Evolutionary conservation across 2,797 vertebrate genomes (phyloP).

Genomic region (Danio choprae): DNA sequence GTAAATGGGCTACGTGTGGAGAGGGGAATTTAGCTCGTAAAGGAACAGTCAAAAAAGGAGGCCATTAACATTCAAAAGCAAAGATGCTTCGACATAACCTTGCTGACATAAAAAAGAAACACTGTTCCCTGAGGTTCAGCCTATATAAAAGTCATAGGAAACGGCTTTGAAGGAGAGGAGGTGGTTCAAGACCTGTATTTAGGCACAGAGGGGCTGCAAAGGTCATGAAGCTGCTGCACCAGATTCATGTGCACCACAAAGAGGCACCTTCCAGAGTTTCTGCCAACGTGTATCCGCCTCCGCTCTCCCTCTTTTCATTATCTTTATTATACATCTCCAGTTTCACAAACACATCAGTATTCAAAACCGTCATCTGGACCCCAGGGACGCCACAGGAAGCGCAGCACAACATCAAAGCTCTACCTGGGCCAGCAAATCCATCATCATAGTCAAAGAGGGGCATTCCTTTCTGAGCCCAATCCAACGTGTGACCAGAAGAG

Average conservation of each 20-base stretch:
- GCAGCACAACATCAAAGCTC: slow-evolving; percentile 32
- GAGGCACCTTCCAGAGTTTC: background rate
- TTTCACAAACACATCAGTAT: slow-evolving; percentile 44
- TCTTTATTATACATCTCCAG: slow-evolving; percentile 32
- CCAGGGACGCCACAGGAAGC: slow-evolving; percentile 20
- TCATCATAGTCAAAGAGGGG: slow-evolving; percentile 41
- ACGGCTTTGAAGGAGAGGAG: slow-evolving; percentile 40
- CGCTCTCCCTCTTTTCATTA: slow-evolving; percentile 16
- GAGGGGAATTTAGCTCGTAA: slow-evolving; percentile 43
- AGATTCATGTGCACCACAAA: slow-evolving; percentile 3
- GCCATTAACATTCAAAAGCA: slow-evolving; percentile 52
- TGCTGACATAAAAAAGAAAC: slow-evolving; percentile 25
- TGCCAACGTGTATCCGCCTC: background rate
- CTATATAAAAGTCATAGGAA: slow-evolving; percentile 25
- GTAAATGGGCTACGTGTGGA: slow-evolving; percentile 41
- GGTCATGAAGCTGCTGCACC: background rate
- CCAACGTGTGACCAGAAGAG: slow-evolving; percentile 22
- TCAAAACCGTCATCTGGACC: slow-evolving; percentile 25
- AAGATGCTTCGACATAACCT: slow-evolving; percentile 10
- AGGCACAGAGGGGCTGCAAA: background rate
- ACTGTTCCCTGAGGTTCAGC: background rate
- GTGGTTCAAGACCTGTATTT: slow-evolving; percentile 29
- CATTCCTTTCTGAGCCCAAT: slow-evolving; percentile 38
- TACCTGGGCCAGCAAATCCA: slow-evolving; percentile 46
- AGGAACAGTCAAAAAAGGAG: slow-evolving; percentile 44